These are phyloP conservation scores for Brevimyrus niger DNA, from an alignment of 2,113 vertebrate species.

Conservation along the genomic window DNA sequence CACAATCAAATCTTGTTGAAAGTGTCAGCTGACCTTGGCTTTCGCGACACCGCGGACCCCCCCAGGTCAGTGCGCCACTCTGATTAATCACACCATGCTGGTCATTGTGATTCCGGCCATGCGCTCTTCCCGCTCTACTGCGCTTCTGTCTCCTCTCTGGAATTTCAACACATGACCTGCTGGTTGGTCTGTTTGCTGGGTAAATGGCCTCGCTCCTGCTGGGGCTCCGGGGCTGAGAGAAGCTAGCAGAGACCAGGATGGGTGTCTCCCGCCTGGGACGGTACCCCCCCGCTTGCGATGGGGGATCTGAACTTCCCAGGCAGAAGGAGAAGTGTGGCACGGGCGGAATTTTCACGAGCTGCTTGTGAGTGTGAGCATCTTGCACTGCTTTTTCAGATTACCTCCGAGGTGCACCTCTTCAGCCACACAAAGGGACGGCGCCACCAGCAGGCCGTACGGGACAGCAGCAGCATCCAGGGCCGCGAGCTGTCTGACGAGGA, in stretches of 20 bases:
- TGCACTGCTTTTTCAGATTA: constrained; percentile 68
- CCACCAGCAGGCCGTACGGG: constrained; percentile 91
- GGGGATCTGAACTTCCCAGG: background rate
- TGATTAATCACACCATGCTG: constrained; percentile 60
- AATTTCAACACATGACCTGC: background rate
- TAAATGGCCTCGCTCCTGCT: background rate
- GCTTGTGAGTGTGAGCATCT: background rate
- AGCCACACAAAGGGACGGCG: constrained; percentile 95
- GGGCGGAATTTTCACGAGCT: background rate
- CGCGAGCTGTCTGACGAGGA: constrained; percentile 97
- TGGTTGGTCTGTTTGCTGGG: background rate
- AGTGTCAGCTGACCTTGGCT: constrained; percentile 63
- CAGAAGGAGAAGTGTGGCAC: background rate
- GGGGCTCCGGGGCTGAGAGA: background rate
- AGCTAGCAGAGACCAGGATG: background rate
- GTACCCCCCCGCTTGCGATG: background rate
- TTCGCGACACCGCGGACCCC: constrained; percentile 57
- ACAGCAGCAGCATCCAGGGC: constrained; percentile 95
- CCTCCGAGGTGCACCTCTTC: constrained; percentile 95
- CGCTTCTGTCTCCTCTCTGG: background rate
- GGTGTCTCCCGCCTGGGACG: background rate
- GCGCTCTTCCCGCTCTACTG: constrained; percentile 28
- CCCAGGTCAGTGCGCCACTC: constrained; percentile 60
- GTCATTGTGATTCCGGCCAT: constrained; percentile 41
- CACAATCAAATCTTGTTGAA: constrained; percentile 61